Conservation (phyloP, 2,888 invertebrate species). For the Lepidonotus clava region DNA sequence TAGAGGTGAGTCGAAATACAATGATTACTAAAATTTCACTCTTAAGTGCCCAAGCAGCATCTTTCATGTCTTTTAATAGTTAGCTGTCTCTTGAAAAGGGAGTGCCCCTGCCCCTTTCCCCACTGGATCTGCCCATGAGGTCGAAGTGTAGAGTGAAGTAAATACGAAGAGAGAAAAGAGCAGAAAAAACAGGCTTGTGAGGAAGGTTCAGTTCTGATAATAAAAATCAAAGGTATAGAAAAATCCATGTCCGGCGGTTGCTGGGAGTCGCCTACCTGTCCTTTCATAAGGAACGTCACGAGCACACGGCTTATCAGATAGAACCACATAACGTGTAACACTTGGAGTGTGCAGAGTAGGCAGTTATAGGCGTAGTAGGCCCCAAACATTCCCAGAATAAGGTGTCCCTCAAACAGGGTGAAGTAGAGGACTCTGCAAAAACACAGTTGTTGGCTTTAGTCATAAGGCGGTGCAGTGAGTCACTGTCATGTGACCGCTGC, state of each 20-base stretch:
- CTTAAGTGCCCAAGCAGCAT: no score
- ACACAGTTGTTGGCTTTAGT: neutral
- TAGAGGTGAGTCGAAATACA: no score
- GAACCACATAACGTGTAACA: slow-evolving; percentile 69
- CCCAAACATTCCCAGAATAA: slow-evolving; percentile 57
- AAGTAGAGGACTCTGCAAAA: slow-evolving; percentile 45
- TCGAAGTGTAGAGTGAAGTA: no score
- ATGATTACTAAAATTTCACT: no score
- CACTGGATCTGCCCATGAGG: no score
- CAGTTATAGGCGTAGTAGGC: slow-evolving; percentile 61
- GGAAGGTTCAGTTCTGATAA: neutral
- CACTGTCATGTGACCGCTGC: no score
- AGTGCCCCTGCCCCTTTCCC: no score
- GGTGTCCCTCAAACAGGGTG: slow-evolving; percentile 47
- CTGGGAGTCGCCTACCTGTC: slow-evolving; percentile 58
- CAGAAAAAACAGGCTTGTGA: neutral
- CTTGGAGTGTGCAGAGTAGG: slow-evolving; percentile 64
- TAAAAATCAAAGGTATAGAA: slow-evolving; percentile 8
- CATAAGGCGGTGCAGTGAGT: no score
- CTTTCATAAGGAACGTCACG: slow-evolving; percentile 56
- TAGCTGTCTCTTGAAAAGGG: no score
- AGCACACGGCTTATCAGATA: slow-evolving; percentile 82
- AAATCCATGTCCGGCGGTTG: neutral
- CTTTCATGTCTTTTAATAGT: no score
- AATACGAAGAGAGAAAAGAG: neutral